Evolutionary conservation across 2,797 vertebrate species (phyloP).

Genomic region (Pipistrellus pygmaeus): DNA sequence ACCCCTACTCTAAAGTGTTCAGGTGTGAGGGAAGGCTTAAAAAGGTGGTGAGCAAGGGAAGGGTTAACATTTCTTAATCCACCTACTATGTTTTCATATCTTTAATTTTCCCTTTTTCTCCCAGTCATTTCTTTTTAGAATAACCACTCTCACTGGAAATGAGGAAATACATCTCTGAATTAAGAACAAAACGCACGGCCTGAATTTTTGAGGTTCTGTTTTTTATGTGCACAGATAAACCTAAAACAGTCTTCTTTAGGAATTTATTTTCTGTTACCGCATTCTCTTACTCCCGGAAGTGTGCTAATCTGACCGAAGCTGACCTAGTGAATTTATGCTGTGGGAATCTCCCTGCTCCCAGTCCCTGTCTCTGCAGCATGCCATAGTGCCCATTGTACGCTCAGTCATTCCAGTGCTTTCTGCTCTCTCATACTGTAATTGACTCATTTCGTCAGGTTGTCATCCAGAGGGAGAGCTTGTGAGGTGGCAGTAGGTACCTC

Average conservation of each 20-base stretch:
- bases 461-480: neutral
- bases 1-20: neutral
- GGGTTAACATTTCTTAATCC: neutral
- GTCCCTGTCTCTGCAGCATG: neutral
- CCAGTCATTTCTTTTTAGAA: neutral
- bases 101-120: neutral
- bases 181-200: neutral
- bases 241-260: neutral
- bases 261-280: neutral
- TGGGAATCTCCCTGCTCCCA: neutral
- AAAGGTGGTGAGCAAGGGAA: neutral
- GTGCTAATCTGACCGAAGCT: neutral
- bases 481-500: neutral
- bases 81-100: neutral
- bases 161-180: neutral
- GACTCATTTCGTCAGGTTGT: neutral
- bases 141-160: neutral
- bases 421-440: neutral
- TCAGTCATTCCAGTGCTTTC: neutral
- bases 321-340: neutral
- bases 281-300: constrained; percentile 13
- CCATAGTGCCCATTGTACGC: accelerated
- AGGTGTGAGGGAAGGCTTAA: neutral
- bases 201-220: neutral
- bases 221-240: neutral